Evolutionary conservation across 2,113 vertebrate genomes (phyloP).

Genomic region (Pongo pygmaeus): DNA sequence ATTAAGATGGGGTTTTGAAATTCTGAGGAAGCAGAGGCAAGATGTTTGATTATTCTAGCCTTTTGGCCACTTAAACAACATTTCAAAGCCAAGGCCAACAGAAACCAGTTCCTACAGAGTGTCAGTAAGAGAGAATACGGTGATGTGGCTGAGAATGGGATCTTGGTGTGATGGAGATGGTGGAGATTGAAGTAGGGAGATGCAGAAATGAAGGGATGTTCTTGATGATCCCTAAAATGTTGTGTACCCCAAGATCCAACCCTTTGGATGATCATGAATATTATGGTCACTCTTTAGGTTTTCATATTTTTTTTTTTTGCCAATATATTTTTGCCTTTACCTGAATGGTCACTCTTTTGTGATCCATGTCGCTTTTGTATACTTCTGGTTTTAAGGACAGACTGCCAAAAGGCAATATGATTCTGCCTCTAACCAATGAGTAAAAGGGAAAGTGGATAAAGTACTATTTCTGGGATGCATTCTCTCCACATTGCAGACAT

Average conservation of each 20-base stretch:
- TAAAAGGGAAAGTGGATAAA: background rate
- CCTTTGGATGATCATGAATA: background rate
- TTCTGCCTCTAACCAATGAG: background rate
- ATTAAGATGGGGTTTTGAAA: constrained; percentile 21
- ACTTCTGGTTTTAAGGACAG: background rate
- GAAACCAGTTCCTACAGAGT: background rate
- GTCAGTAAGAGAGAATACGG: background rate
- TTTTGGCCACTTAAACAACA: background rate
- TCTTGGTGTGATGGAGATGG: background rate
- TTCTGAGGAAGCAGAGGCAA: background rate
- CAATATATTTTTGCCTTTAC: background rate
- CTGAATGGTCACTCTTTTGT: background rate
- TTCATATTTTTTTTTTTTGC: no score
- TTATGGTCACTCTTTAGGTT: background rate
- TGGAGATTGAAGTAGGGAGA: background rate
- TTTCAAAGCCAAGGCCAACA: background rate
- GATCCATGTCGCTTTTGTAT: background rate
- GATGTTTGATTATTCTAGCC: background rate
- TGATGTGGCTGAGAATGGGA: background rate
- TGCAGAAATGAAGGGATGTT: background rate
- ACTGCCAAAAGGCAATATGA: background rate
- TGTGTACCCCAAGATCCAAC: background rate
- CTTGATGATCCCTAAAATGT: background rate
- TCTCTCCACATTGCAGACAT: background rate
- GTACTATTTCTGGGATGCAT: background rate